A percentile compares a stretch with the other conserved stretches of the same genome.
phyloP scores from a whole-genome alignment of 2,113 vertebrate species.

The Alouatta palliata region DNA sequence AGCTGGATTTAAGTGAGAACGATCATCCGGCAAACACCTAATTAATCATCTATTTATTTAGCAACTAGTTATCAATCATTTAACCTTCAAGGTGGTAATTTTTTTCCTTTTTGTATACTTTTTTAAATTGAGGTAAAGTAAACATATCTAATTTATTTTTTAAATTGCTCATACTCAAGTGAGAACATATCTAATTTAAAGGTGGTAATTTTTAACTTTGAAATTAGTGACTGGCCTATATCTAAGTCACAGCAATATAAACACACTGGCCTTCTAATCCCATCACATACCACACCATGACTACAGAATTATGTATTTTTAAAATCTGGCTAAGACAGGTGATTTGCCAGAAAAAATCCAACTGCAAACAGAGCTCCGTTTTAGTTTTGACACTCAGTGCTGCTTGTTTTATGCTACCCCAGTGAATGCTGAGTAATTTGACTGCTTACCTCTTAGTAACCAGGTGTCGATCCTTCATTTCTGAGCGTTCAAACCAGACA shows the following conservation, averaged over 20 bases:
- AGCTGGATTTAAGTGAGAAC: neutral
- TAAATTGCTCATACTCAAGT: too few relatives aligned
- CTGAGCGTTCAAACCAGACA: constrained; percentile 97
- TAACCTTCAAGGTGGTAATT: neutral
- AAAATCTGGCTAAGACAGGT: neutral
- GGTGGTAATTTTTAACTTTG: constrained; percentile 1
- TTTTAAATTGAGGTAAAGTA: too few relatives aligned
- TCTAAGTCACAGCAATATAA: neutral
- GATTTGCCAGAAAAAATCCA: neutral
- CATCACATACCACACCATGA: neutral
- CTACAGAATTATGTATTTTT: neutral
- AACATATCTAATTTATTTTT: too few relatives aligned
- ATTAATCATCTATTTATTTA: neutral
- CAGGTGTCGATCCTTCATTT: constrained; percentile 94
- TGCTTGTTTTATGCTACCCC: neutral
- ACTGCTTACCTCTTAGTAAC: constrained; percentile 92
- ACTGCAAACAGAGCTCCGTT: neutral
- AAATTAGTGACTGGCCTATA: neutral
- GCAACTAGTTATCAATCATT: neutral
- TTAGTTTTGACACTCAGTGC: neutral
- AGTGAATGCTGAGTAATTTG: neutral
- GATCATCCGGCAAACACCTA: neutral
- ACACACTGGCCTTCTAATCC: neutral
- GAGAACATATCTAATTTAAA: neutral
- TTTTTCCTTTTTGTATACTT: too few relatives aligned